Evolutionary conservation across 2,113 vertebrate species (phyloP), one percentile per base, ranked within the genome.

Genomic region (Dendropsophus ebraccatus): DNA sequence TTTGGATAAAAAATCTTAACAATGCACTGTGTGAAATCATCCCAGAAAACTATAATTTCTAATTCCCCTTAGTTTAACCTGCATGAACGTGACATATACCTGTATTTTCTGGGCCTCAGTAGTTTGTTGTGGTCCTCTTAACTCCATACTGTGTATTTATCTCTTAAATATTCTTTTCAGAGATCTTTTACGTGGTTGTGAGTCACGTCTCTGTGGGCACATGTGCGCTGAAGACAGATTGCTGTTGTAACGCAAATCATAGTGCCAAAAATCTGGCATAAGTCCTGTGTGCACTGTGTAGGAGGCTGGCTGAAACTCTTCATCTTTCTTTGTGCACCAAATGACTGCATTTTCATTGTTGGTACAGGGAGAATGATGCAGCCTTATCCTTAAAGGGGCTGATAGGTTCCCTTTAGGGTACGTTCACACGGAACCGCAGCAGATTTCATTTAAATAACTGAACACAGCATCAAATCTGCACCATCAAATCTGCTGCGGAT

Each of bases 201-300:
- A 80, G 37, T 80, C 28, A 37, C 10, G 14, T 80, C 50, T 58
- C 54, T 80, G 32, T n/a, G 50, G 35, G 21, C 50, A 41, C 35
- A 41, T 41, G 50, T 23, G 50, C 41, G 52, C 32, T n/a, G 23
- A 45, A 25, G 77, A 80, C 67, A 74, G 82, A 74, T 74, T 52
- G 69, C 32, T 72, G 67, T 49, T 82, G 45, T n/a, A 70, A 23
- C 45, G 19, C 65, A 69, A 69, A 35, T 70, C 5, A 23, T 10
- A 82, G 65, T 37, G 30, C 28, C 67, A 83, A 10, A 30, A 62
- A 45, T 45, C 56, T 62, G 35, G 21, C 56, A 58, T 2, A 30
- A n/a, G 56, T 47, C 37, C 35, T 19, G 35, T 56, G 75, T 77
- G 49, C n/a, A 1, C 25, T 80, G 77, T 62, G 78, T 62, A 47